Evolutionary conservation across 2,888 invertebrate genomes (phyloP).

Genomic region (Steinernema scapterisci): DNA sequence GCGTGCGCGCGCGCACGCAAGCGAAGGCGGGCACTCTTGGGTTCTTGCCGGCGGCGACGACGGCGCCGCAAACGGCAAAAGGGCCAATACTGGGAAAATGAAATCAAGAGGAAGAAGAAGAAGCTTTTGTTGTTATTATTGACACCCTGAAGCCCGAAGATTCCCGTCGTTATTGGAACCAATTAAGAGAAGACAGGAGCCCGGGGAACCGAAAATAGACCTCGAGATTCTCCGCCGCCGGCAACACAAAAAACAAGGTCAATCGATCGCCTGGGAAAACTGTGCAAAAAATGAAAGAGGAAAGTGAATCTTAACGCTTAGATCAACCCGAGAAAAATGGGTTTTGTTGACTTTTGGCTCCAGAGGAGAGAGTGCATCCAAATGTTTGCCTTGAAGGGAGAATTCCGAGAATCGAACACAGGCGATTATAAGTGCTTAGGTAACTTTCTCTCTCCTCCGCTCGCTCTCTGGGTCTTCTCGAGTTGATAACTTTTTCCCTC

Average conservation of each 20-base stretch:
- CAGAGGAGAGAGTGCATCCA: background rate
- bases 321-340: background rate
- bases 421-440: background rate
- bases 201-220: slow-evolving; percentile 21
- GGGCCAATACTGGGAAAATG: slow-evolving; percentile 28
- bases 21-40: slow-evolving; percentile 8
- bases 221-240: background rate
- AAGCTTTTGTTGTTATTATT: slow-evolving; percentile 29
- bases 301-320: background rate
- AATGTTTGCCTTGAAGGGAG: slow-evolving; percentile 18
- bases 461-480: background rate
- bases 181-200: background rate
- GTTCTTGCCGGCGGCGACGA: too few relatives aligned
- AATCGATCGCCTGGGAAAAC: slow-evolving; percentile 12
- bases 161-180: background rate
- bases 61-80: background rate
- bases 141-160: background rate
- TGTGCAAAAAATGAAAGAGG: slow-evolving; percentile 22
- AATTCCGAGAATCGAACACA: background rate
- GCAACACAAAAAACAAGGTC: slow-evolving; percentile 21
- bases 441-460: background rate
- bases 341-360: background rate
- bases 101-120: too few relatives aligned
- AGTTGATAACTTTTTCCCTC: slow-evolving; percentile 15
- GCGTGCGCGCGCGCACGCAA: slow-evolving; percentile 14